Evolutionary conservation across 2,888 invertebrate species (phyloP).

Genomic region (Sminthurides aquaticus): DNA sequence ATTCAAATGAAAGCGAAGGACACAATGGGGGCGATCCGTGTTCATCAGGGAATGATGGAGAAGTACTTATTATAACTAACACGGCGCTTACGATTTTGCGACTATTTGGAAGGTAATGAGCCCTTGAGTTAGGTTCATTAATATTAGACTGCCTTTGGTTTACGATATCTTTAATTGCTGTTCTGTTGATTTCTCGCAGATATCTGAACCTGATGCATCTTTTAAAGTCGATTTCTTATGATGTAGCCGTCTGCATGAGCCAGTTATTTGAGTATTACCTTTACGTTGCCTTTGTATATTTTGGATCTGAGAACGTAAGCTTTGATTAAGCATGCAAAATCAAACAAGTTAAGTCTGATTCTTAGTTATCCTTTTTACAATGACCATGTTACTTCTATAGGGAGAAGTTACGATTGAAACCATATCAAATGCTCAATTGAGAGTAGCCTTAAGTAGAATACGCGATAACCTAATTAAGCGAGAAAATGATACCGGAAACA

Average conservation of each 20-base stretch:
- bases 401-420: conserved; percentile 38
- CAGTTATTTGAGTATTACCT: conserved; percentile 91
- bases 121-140: neutral
- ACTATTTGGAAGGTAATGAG: conserved; percentile 61
- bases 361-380: neutral
- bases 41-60: too few relatives aligned
- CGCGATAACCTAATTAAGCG: conserved; percentile 60
- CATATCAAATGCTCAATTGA: conserved; percentile 50
- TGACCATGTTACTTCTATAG: conserved; percentile 18
- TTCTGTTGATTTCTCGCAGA: conserved; percentile 48
- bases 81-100: conserved; percentile 82
- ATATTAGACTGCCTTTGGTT: neutral
- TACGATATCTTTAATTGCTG: neutral
- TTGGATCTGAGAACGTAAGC: conserved; percentile 59
- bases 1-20: too few relatives aligned
- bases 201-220: conserved; percentile 89
- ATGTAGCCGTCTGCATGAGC: conserved; percentile 82
- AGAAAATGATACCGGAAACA: conserved; percentile 41
- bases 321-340: too few relatives aligned
- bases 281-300: conserved; percentile 78
- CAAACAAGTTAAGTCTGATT: too few relatives aligned
- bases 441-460: conserved; percentile 67
- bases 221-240: conserved; percentile 78
- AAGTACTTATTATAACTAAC: conserved; percentile 69
- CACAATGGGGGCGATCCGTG: too few relatives aligned